Conservation (phyloP, 2,888 invertebrate genomes). For the Drosophila paracracens region DNA sequence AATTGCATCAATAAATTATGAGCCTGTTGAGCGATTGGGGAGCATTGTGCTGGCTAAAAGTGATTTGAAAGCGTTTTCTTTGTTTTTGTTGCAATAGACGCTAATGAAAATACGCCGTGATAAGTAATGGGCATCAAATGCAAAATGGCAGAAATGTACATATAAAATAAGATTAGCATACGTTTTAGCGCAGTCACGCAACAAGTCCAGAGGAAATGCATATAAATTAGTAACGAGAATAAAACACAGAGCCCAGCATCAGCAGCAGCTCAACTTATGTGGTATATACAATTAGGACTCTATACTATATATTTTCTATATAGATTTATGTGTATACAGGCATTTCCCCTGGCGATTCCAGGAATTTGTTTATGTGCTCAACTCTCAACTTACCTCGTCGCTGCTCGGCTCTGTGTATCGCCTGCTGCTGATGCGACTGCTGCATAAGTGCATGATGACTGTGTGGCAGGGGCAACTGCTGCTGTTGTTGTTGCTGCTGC, state of each 20-base stretch:
- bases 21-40: conserved; percentile 65
- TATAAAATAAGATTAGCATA: conserved; percentile 43
- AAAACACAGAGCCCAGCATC: conserved; percentile 4
- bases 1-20: conserved; percentile 70
- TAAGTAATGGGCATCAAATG: conserved; percentile 26
- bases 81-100: conserved; percentile 21
- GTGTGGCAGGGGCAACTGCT: conserved; percentile 60
- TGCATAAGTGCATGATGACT: conserved; percentile 75
- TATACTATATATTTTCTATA: conserved; percentile 21
- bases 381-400: conserved; percentile 62
- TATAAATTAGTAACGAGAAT: background rate
- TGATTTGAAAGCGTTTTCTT: conserved; percentile 34
- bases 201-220: conserved; percentile 48
- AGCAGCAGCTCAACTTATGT: conserved; percentile 27
- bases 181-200: conserved; percentile 47
- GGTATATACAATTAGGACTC: conserved; percentile 44
- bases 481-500: conserved; percentile 42
- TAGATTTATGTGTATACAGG: conserved; percentile 35
- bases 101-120: conserved; percentile 51
- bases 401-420: conserved; percentile 74
- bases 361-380: conserved; percentile 3
- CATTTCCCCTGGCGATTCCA: conserved; percentile 25
- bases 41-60: conserved; percentile 24
- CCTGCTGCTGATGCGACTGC: conserved; percentile 77
- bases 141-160: conserved; percentile 5